Base-by-base conservation (phyloP, 1,140 invertebrate species). In the Caenorhabditis tropicalis region DNA sequence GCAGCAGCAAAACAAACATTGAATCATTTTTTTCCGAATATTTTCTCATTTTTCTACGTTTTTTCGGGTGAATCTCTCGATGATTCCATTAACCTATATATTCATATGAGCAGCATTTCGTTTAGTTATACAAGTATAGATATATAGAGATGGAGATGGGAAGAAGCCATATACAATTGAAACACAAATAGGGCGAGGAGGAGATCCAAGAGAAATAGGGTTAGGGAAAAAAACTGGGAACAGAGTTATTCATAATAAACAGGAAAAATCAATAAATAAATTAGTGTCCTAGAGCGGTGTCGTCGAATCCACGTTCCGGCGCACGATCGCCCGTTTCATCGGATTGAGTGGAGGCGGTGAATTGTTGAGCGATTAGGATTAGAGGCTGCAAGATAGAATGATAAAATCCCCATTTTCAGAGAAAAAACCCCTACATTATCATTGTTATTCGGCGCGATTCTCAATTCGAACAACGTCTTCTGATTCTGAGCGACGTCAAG, bases 301-400 rank as follows among this genome's bases (percentile, higher is more conserved):
- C 65, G 12, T 43, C 65, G 65, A 74, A 74, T 0, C 65, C 65
- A 12, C 65, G 65, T 24, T 74, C 65, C n/a, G 65, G 65, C 10
- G 65, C 65, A 74, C 65, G 65, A 43, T 74, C 65, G 5, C 65
- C 65, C 10, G 65, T 74, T 74, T 74, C 65, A 21, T 74, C 65
- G 10, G 60, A 7, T 70, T 74, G 33, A 36, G 15, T 51, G 19
- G 36, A 74, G 6, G 24, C 53, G 9, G 65, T 43, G n/a, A 74
- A 74, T 24, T 74, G 65, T 74, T 74, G 65, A 74, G 65, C 65
- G 43, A 74, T 74, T 1, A 74, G 36, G n/a, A 74, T 74, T 1
- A 74, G 65, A 12, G 65, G 65, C 65, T 74, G 65, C 21, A 74
- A 33, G 16, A 39, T 43, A 27, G 24, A 27, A 2, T 19, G 7